Evolutionary conservation across 2,888 invertebrate genomes (phyloP).

Genomic region (Globia sparganii): DNA sequence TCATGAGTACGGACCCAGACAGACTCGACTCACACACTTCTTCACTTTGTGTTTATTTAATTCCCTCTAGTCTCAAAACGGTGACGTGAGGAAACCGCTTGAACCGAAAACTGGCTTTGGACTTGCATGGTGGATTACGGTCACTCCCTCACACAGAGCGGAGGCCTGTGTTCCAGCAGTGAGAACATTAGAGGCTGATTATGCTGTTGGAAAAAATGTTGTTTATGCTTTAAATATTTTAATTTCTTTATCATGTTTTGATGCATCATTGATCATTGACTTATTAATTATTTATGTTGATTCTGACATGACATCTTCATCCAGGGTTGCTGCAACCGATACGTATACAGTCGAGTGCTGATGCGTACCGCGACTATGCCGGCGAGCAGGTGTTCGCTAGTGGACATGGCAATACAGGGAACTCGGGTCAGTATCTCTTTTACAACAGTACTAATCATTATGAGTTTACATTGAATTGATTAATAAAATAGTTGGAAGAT

Average conservation of each 20-base stretch:
- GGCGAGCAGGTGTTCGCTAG: constrained; percentile 20
- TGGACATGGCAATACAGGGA: constrained; percentile 15
- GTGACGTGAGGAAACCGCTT: too few relatives aligned
- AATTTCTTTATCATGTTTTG: too few relatives aligned
- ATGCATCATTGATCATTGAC: background rate
- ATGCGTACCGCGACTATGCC: constrained; percentile 22
- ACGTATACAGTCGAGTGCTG: constrained; percentile 13
- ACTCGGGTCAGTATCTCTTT: background rate
- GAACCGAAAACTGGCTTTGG: background rate
- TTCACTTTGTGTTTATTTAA: background rate
- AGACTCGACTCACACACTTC: too few relatives aligned
- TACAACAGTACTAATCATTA: background rate
- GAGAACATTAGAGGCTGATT: background rate
- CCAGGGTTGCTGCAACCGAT: constrained; percentile 22
- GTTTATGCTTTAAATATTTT: background rate
- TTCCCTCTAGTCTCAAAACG: background rate
- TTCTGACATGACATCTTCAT: background rate
- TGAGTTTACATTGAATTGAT: background rate
- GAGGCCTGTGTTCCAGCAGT: background rate
- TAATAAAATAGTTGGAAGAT: background rate
- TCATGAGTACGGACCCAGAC: background rate
- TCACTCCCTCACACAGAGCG: background rate
- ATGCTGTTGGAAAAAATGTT: background rate
- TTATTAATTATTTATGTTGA: background rate
- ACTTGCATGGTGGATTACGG: background rate